Conservation (phyloP, 2,113 vertebrate species). For the Phylloscopus trochiloides region DNA sequence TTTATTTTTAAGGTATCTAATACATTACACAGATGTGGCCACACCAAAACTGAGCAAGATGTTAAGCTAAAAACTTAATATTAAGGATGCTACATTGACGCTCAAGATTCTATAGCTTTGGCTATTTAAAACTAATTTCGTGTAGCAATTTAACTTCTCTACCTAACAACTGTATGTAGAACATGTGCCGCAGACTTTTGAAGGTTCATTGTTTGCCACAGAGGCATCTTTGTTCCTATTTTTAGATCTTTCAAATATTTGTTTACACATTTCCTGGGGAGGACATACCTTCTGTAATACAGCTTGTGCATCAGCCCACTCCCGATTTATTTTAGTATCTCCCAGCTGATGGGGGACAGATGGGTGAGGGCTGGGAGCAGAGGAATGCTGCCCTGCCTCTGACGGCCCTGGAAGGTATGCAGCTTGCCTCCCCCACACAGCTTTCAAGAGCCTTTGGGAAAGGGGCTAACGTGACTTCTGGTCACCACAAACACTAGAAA, state of each 20-base stretch:
- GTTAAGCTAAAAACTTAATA: not conserved
- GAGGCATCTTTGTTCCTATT: not conserved
- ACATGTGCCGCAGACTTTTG: not conserved
- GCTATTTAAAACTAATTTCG: not conserved
- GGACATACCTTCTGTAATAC: slow-evolving; percentile 12
- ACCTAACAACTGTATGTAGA: not conserved
- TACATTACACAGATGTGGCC: not conserved
- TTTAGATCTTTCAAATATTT: slow-evolving; percentile 52
- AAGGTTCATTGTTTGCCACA: not conserved
- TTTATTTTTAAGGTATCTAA: not conserved
- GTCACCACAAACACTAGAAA: not conserved
- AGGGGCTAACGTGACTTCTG: not conserved
- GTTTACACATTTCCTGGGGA: slow-evolving; percentile 45
- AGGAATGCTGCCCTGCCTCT: slow-evolving; percentile 62
- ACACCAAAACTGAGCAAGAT: not conserved
- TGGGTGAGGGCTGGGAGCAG: slow-evolving; percentile 30
- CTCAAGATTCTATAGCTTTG: not conserved
- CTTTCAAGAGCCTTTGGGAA: not conserved
- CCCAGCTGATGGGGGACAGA: slow-evolving; percentile 58
- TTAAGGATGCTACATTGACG: not conserved
- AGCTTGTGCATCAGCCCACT: slow-evolving; percentile 32
- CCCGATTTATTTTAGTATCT: slow-evolving; percentile 41
- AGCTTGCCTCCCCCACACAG: not conserved
- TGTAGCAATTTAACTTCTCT: not conserved
- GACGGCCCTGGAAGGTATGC: not conserved